phyloP scores from a whole-genome alignment of 2,888 invertebrate genomes.

The Melikaiella ostensackeni region DNA sequence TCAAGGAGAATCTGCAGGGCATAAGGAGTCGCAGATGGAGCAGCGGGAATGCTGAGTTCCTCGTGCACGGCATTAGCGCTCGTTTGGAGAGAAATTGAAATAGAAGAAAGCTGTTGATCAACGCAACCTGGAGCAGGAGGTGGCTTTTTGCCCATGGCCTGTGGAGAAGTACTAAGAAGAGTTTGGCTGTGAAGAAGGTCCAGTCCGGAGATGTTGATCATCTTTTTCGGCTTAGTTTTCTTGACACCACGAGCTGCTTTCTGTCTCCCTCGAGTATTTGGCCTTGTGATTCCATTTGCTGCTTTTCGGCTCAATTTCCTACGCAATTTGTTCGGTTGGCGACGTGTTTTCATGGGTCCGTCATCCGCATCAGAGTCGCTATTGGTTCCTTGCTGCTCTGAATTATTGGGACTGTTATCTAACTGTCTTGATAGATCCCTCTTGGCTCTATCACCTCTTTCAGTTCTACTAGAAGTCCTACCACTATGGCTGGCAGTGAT shows the following conservation, averaged over 20 bases:
- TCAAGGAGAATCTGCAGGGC: constrained; percentile 92
- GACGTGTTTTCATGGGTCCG: constrained; percentile 64
- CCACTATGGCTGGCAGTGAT: constrained; percentile 76
- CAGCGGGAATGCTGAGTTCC: constrained; percentile 89
- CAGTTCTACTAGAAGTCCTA: constrained; percentile 69
- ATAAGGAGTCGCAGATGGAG: constrained; percentile 89
- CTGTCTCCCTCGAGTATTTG: constrained; percentile 68
- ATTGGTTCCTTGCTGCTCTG: constrained; percentile 71
- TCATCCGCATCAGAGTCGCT: constrained; percentile 75
- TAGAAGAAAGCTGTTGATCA: constrained; percentile 91
- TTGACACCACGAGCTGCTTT: constrained; percentile 81
- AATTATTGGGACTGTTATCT: constrained; percentile 77
- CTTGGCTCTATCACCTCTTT: constrained; percentile 78
- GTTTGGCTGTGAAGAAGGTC: constrained; percentile 94
- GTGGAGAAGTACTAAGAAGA: constrained; percentile 89
- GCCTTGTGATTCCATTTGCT: constrained; percentile 65
- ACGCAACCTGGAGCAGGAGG: constrained; percentile 95
- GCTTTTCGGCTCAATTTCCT: constrained; percentile 70
- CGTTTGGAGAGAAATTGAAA: constrained; percentile 82
- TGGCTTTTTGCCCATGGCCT: constrained; percentile 84
- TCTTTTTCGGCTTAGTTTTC: constrained; percentile 80
- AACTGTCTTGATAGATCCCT: constrained; percentile 79
- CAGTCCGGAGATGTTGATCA: constrained; percentile 89
- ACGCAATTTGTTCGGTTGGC: constrained; percentile 71
- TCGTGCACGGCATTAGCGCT: constrained; percentile 85